Percentiles rank a stretch among this genome's conserved stretches.
Evolutionary conservation across 2,113 vertebrate genomes (phyloP).

Genomic region (Hippolais icterina): DNA sequence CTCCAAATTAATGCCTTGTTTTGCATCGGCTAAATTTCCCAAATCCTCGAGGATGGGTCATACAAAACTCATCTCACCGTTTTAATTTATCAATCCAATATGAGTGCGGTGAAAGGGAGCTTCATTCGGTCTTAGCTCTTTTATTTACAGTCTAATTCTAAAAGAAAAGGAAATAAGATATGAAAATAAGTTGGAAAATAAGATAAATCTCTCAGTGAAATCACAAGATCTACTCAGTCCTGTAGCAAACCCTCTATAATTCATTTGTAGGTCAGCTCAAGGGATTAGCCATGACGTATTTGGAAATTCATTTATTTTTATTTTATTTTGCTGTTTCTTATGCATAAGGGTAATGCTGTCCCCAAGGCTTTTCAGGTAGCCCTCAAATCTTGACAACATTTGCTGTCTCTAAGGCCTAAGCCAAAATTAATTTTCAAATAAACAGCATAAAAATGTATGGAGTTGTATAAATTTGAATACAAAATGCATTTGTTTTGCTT

Average conservation of each 20-base stretch:
- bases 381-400: constrained; percentile 89
- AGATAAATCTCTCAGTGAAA: constrained; percentile 91
- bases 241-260: constrained; percentile 84
- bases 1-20: constrained; percentile 99
- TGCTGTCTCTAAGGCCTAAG: constrained; percentile 85
- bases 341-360: constrained; percentile 91
- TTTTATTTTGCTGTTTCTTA: constrained; percentile 90
- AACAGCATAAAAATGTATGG: constrained; percentile 89
- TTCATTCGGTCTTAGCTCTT: constrained; percentile 77
- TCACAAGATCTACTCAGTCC: constrained; percentile 83
- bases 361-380: constrained; percentile 88
- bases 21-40: constrained; percentile 99
- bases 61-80: constrained; percentile 88
- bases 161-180: constrained; percentile 97
- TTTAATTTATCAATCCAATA: constrained; percentile 96
- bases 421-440: constrained; percentile 90
- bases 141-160: constrained; percentile 98
- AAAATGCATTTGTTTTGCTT: constrained; percentile 86
- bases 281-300: constrained; percentile 87
- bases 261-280: constrained; percentile 83
- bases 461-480: constrained; percentile 89
- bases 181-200: constrained; percentile 96
- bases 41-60: constrained; percentile 98
- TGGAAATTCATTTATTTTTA: constrained; percentile 96
- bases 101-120: constrained; percentile 80